Conservation (phyloP, 2,113 vertebrate genomes). For the Echinops telfairi region DNA sequence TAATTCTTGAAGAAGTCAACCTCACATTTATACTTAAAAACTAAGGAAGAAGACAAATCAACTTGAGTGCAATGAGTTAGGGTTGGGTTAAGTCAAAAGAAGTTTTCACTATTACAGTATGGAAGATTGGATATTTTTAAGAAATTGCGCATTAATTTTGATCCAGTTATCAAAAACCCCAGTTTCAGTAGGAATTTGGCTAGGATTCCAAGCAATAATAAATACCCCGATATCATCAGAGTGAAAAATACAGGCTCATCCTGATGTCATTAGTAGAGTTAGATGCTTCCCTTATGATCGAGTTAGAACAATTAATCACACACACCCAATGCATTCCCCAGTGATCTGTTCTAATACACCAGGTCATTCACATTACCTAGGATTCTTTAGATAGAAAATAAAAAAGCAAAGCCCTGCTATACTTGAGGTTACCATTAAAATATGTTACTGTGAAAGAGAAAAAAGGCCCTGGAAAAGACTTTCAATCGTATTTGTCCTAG, state of each 20-base stretch:
- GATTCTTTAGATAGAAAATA: constrained; percentile 25
- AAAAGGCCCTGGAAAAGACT: neutral
- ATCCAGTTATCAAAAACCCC: constrained; percentile 62
- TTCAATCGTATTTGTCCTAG: neutral
- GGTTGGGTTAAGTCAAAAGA: constrained; percentile 32
- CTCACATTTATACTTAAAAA: no score
- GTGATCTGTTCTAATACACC: neutral
- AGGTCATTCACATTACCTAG: neutral
- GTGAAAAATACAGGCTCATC: constrained; percentile 3
- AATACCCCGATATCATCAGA: constrained; percentile 67
- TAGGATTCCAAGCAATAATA: constrained; percentile 47
- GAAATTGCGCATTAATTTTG: constrained; percentile 56
- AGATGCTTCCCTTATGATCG: constrained; percentile 6
- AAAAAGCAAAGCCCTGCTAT: constrained; percentile 39
- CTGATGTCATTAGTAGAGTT: constrained; percentile 26
- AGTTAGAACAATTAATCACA: constrained; percentile 43
- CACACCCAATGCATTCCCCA: constrained; percentile 1
- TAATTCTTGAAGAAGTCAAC: constrained; percentile 65
- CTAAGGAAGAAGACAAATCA: constrained; percentile 31
- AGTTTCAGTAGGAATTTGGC: constrained; percentile 61
- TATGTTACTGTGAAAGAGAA: constrained; percentile 23
- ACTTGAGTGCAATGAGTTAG: neutral
- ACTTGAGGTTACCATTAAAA: constrained; percentile 38
- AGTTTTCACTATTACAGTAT: constrained; percentile 41
- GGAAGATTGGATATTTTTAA: constrained; percentile 40